Evolutionary conservation across 1,140 invertebrate species (phyloP), one percentile per base, ranked within the genome.

Genomic region (Popillia japonica): DNA sequence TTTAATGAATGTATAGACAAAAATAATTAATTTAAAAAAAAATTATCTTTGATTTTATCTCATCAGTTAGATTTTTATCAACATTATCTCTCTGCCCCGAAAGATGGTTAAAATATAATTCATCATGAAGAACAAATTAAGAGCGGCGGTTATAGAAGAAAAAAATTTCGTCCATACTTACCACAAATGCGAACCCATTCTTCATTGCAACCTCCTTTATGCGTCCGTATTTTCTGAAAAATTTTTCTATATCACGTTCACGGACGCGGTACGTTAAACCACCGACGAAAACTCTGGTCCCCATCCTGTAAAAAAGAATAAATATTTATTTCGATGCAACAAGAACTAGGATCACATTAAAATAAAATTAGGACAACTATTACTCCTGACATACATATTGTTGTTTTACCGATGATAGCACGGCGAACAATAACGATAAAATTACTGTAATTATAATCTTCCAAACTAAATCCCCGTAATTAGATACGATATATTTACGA

Each of bases 111-210:
- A 64, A 23, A 23, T 6, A 64, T 64, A 64, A 23, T 20, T 64
- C 61, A 64, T 64, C 61, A 64, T 64, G 23, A 23, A 22, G 23
- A 64, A 11, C 10, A 64, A 22, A 64, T 64, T 48, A n/a, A 48
- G 17, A 48, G 17, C 22, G 6, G 10, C 11, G 11, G 9, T 73
- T 73, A 9, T 41, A 40, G 40, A n/a, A 11, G 20, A 10, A 72
- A 72, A 10, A 11, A 72, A 73, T 11, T 22, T n/a, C n/a, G n/a
- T n/a, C n/a, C n/a, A n/a, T 64, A 80, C 81, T 80, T 81, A 84
- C 83, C 88, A 99, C 97, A 93, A 99, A 99, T 80, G 97, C 98
- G 90, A 99, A 99, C 84, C 98, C 98, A 91, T 99, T 99, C 90
- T 99, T 99, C 86, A 99, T 94, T 81, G 99, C 92, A 83, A 99